phyloP scores from a whole-genome alignment of 2,888 invertebrate genomes.

The Epinotia demarniana region DNA sequence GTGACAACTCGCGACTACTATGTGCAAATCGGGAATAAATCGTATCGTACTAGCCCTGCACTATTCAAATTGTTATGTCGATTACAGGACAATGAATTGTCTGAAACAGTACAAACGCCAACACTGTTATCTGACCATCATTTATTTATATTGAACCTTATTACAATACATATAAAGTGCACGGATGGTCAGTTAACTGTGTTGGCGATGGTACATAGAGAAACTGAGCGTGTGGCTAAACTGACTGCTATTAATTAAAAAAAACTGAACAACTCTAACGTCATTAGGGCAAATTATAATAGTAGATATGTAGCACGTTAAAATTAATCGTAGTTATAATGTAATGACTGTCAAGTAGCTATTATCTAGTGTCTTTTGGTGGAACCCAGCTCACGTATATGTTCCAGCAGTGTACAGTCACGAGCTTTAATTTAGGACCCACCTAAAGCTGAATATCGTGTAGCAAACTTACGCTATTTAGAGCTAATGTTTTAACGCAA shows the following conservation, averaged over 20 bases:
- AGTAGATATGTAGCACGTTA: conserved; percentile 7
- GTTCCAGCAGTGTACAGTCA: neutral
- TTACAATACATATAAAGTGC: too few relatives aligned
- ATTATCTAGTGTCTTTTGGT: neutral
- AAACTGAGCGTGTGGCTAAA: neutral
- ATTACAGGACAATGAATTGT: neutral
- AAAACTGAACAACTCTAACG: neutral
- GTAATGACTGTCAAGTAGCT: conserved; percentile 11
- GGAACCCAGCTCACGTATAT: neutral
- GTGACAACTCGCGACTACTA: too few relatives aligned
- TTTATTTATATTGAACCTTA: too few relatives aligned
- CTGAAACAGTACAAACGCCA: neutral
- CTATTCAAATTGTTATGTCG: neutral
- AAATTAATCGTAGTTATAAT: conserved; percentile 31
- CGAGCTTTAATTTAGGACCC: too few relatives aligned
- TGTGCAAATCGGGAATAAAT: neutral
- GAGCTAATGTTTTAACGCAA: too few relatives aligned
- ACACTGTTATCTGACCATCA: too few relatives aligned
- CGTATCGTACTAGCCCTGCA: neutral
- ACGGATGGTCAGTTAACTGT: too few relatives aligned
- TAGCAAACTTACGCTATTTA: too few relatives aligned
- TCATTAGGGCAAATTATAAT: conserved; percentile 9
- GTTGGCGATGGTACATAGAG: too few relatives aligned
- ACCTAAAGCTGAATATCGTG: too few relatives aligned
- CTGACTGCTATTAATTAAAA: neutral